Conservation (phyloP, 2,888 invertebrate species). For the Bugula neritina region DNA sequence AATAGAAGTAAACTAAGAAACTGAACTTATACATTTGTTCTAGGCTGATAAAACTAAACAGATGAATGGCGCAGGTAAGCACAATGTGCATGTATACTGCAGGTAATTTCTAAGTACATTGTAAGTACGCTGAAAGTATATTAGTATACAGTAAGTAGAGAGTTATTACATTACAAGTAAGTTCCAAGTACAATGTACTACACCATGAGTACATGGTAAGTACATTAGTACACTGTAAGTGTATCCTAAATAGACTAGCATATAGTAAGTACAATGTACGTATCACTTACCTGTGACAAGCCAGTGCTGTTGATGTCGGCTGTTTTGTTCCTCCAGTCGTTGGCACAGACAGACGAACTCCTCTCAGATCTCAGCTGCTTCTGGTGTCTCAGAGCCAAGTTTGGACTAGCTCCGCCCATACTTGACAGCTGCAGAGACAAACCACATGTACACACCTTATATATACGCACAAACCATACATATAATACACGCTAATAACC, state of each 20-base stretch:
- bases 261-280: background rate
- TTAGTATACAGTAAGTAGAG: no score
- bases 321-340: conserved; percentile 14
- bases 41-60: no score
- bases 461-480: background rate
- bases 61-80: no score
- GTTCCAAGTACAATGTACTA: background rate
- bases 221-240: background rate
- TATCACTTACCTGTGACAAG: background rate
- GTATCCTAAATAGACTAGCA: background rate
- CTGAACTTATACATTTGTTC: no score
- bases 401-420: conserved; percentile 7
- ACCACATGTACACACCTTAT: background rate
- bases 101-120: no score
- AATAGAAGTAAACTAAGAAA: no score
- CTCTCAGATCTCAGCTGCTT: conserved; percentile 4
- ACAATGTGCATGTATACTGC: no score
- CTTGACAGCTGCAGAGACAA: background rate
- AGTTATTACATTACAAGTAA: background rate
- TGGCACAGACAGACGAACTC: conserved; percentile 10
- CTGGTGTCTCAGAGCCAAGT: background rate
- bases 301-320: background rate
- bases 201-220: background rate
- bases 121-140: no score
- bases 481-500: no score